Percentiles rank a stretch among this genome's conserved stretches.
phyloP scores from a whole-genome alignment of 2,797 vertebrate genomes.

The Crossoptilon crossoptilon region DNA sequence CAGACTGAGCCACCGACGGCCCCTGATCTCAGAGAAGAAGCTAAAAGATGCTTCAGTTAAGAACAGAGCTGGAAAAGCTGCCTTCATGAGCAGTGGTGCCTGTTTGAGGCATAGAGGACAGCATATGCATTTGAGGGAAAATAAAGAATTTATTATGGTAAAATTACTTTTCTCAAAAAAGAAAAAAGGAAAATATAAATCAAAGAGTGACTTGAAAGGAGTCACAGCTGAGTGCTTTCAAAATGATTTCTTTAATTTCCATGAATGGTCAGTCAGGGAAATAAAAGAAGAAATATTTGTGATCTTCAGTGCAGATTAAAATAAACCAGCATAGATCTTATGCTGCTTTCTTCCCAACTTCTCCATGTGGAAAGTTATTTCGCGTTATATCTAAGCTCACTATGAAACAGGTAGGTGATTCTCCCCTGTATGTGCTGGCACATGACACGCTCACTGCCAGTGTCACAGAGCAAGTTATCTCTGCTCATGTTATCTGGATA shows the following conservation, averaged over 20 bases:
- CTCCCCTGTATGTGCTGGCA: not conserved
- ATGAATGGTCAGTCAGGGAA: not conserved
- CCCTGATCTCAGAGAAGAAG: not conserved
- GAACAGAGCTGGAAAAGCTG: not conserved
- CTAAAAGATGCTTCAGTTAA: not conserved
- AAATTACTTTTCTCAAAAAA: not conserved
- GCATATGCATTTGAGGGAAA: not conserved
- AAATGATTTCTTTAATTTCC: not conserved
- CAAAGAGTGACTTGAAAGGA: not conserved
- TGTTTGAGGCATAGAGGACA: not conserved
- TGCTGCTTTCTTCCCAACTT: not conserved
- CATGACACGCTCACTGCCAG: not conserved
- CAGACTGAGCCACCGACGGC: not conserved
- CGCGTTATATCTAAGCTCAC: not conserved
- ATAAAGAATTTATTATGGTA: not conserved
- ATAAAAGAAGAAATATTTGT: not conserved
- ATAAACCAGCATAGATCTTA: not conserved
- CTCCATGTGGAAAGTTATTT: not conserved
- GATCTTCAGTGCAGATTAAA: not conserved
- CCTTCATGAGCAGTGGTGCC: not conserved
- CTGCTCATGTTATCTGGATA: constrained; percentile 37
- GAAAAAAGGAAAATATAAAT: not conserved
- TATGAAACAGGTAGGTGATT: not conserved
- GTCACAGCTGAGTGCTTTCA: not conserved
- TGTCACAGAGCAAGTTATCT: not conserved